Conservation (phyloP, 53 echinoderm and acorn worm genomes). For the Echinarachnius parma region DNA sequence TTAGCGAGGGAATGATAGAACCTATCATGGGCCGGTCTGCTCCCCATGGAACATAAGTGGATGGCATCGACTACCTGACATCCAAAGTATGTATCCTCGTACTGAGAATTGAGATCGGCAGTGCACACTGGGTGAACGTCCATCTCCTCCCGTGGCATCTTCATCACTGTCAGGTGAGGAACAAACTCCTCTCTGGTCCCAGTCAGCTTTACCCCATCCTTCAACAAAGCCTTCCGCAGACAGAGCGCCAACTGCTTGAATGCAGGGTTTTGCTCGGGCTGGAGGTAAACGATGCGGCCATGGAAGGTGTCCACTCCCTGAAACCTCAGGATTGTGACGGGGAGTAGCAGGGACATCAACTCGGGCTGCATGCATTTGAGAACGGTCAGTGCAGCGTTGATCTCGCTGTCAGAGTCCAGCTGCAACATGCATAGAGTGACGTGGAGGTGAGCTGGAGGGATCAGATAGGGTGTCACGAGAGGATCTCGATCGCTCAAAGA, state of each 20-base stretch:
- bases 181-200: slow-evolving; percentile 50
- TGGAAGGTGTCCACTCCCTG: slow-evolving; percentile 61
- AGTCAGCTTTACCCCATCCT: slow-evolving; percentile 64
- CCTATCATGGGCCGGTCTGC: slow-evolving; percentile 52
- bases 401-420: slow-evolving; percentile 49
- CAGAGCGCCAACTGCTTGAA: slow-evolving; percentile 43
- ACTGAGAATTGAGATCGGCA: slow-evolving; percentile 29
- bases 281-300: slow-evolving; percentile 59
- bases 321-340: slow-evolving; percentile 71
- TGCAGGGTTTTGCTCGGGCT: slow-evolving; percentile 43
- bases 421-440: slow-evolving; percentile 73
- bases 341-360: slow-evolving; percentile 57
- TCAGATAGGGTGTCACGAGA: slow-evolving; percentile 37
- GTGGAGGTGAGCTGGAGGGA: slow-evolving; percentile 59
- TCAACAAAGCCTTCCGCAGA: slow-evolving; percentile 32
- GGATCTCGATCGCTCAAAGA: slow-evolving; percentile 46
- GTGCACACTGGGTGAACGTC: slow-evolving; percentile 16
- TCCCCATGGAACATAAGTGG: slow-evolving; percentile 76
- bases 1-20: slow-evolving; percentile 74
- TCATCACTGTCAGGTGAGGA: slow-evolving; percentile 83
- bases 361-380: slow-evolving; percentile 66
- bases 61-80: slow-evolving; percentile 67
- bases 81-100: slow-evolving; percentile 58
- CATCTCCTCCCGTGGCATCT: slow-evolving; percentile 35
- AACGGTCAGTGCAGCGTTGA: slow-evolving; percentile 57